phyloP scores from a whole-genome alignment of 2,888 invertebrate genomes.

The Norana najaformis region DNA sequence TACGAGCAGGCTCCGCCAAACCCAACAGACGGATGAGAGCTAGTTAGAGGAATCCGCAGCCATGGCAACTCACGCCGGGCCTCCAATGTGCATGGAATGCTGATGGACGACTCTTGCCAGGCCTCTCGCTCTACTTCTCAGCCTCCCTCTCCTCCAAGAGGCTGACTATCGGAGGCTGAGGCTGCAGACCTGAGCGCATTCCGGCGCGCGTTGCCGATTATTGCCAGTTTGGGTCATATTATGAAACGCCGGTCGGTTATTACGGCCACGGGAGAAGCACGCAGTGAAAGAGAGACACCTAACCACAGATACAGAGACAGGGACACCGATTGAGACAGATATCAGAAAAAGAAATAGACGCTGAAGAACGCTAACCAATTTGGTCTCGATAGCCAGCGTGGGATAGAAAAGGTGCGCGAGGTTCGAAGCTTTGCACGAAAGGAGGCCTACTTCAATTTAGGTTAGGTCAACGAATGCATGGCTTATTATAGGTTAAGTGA shows the following conservation, averaged over 20 bases:
- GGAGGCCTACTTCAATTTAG: too few species aligned
- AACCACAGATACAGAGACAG: background rate
- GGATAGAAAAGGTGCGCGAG: background rate
- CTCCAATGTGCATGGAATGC: background rate
- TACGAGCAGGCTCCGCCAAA: background rate
- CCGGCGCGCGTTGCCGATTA: background rate
- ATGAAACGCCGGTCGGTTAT: background rate
- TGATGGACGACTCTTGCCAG: slow-evolving; percentile 7
- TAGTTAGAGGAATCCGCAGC: slow-evolving; percentile 13
- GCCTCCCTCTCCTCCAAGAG: background rate
- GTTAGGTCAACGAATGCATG: background rate
- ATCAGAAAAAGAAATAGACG: background rate
- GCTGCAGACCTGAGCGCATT: background rate
- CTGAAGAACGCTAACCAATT: slow-evolving; percentile 5
- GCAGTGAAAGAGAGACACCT: background rate
- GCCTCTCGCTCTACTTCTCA: background rate
- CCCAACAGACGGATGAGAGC: background rate
- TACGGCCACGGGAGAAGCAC: background rate
- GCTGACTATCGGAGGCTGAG: background rate
- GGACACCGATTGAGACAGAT: background rate
- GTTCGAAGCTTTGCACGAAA: too few species aligned
- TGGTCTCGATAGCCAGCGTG: background rate
- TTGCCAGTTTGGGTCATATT: slow-evolving; percentile 7
- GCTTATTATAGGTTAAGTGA: background rate
- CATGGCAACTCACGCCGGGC: background rate